Evolutionary conservation across 1,140 invertebrate genomes (phyloP).

Genomic region (Nephotettix cincticeps): DNA sequence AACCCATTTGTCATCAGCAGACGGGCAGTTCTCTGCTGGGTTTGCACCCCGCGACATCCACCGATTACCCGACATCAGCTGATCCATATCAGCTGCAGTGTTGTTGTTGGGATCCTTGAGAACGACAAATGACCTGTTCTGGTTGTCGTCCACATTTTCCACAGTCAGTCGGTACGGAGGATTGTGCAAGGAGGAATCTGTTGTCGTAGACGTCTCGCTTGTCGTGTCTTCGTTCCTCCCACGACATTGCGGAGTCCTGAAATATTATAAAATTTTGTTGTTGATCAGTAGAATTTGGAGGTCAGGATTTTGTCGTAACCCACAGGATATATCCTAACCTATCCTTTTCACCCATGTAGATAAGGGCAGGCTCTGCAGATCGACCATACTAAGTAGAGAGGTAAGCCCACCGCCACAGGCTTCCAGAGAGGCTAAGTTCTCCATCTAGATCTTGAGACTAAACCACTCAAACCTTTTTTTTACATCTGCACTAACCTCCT

Average conservation of each 20-base stretch:
- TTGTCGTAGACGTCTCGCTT: neutral
- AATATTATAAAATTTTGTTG: too few species aligned
- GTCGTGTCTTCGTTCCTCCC: neutral
- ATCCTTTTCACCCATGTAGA: too few species aligned
- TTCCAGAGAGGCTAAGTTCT: too few species aligned
- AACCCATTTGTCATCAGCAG: constrained; percentile 9
- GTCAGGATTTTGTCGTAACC: too few species aligned
- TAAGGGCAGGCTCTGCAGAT: too few species aligned
- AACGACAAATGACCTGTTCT: constrained; percentile 35
- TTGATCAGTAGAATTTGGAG: too few species aligned
- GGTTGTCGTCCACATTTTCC: constrained; percentile 32
- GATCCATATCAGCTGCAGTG: neutral
- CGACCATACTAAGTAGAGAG: too few species aligned
- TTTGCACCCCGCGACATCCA: constrained; percentile 12
- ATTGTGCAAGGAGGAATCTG: neutral
- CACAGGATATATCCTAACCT: too few species aligned
- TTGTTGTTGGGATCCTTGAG: constrained; percentile 36
- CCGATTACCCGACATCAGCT: neutral
- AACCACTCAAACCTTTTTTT: too few species aligned
- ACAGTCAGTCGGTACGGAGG: constrained; percentile 23
- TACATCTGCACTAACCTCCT: too few species aligned
- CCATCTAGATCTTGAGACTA: too few species aligned
- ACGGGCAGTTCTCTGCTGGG: neutral
- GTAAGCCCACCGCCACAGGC: too few species aligned
- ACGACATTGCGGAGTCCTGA: neutral